A percentile compares a stretch with the other conserved stretches of the same genome.
phyloP scores from a whole-genome alignment of 35 echinoderm and acorn worm species.

The Stichopus chloronotus region DNA sequence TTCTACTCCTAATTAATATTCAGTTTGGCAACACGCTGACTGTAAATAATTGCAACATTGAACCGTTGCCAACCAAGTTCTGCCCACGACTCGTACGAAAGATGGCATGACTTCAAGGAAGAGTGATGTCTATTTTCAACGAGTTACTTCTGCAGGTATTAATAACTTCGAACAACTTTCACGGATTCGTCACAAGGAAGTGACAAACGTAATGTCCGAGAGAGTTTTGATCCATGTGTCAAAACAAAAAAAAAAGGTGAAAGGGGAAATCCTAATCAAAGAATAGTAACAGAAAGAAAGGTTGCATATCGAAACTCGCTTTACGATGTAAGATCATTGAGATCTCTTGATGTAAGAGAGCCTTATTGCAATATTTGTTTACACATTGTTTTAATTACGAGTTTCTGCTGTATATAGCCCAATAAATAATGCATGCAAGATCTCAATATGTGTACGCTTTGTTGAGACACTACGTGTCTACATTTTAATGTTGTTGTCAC shows the following conservation, averaged over 20 bases:
- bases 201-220: background rate
- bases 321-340: too few relatives aligned
- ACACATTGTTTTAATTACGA: too few relatives aligned
- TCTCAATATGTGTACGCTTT: too few relatives aligned
- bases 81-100: background rate
- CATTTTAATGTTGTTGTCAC: too few relatives aligned
- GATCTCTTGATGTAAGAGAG: too few relatives aligned
- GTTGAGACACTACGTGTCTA: too few relatives aligned
- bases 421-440: too few relatives aligned
- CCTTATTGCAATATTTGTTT: too few relatives aligned
- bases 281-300: too few relatives aligned
- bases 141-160: background rate
- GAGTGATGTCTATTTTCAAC: background rate
- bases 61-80: background rate
- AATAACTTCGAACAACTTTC: background rate
- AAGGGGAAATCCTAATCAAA: background rate
- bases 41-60: background rate
- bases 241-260: background rate
- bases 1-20: background rate
- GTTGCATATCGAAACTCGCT: too few relatives aligned
- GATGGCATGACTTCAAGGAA: background rate
- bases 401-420: too few relatives aligned
- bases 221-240: too few relatives aligned
- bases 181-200: background rate
- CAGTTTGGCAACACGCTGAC: background rate